These are phyloP conservation scores for Dyspetes luteomarginatus DNA, from an alignment of 2,888 invertebrate species.

Conservation along the genomic window DNA sequence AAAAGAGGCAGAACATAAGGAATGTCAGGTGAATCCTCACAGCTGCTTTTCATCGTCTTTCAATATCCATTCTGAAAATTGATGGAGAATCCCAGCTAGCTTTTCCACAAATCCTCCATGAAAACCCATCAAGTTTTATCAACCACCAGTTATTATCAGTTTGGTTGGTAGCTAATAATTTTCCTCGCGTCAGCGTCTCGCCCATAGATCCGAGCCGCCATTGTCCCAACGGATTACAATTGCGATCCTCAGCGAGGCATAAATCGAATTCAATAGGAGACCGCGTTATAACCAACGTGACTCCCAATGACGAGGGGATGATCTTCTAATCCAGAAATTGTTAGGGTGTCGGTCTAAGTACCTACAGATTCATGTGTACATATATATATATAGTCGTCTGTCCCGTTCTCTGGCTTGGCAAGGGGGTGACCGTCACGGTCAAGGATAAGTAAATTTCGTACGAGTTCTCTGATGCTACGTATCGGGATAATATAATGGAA, in stretches of 20 bases:
- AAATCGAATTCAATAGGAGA: constrained; percentile 42
- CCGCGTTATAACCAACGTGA: neutral
- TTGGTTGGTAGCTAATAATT: constrained; percentile 32
- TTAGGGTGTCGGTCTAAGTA: constrained; percentile 12
- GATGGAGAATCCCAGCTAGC: neutral
- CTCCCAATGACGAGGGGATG: neutral
- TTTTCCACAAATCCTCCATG: neutral
- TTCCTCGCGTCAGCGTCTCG: constrained; percentile 40
- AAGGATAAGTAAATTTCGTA: constrained; percentile 34
- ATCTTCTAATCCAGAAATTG: constrained; percentile 39
- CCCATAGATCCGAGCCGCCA: constrained; percentile 19
- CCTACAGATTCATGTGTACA: neutral
- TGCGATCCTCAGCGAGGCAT: constrained; percentile 26
- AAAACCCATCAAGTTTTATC: no score
- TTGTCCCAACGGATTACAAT: constrained; percentile 41
- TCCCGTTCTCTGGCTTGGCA: neutral
- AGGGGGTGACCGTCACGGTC: constrained; percentile 17
- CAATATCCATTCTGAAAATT: no score
- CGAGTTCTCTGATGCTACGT: neutral
- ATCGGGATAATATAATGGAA: neutral
- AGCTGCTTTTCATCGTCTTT: no score
- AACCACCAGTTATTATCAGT: constrained; percentile 10
- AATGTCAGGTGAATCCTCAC: no score
- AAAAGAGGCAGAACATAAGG: no score
- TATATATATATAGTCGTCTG: constrained; percentile 3